Base-by-base conservation (phyloP, 2,797 vertebrate genomes). In the Lutra lutra region DNA sequence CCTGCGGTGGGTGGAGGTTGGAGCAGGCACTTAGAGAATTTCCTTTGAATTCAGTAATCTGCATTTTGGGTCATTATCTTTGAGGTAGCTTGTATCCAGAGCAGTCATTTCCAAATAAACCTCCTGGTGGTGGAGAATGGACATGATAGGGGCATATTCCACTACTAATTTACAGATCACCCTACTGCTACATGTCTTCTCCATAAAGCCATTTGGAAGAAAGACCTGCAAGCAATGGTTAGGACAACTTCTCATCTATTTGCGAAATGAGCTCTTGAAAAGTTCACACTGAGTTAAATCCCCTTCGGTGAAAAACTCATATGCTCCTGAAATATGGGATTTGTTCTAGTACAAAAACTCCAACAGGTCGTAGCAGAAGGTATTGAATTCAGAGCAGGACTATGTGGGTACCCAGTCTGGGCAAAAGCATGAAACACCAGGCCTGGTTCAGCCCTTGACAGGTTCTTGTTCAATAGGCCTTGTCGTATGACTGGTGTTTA, bases 21-120 rank as follows among this genome's bases (percentile, higher is more conserved):
- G 7, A 86, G 17, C 51, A 95, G 23, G 3, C 35, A 46, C 3
- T 70, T 25, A 56, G 40, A 68, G 68, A 9, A 73, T 15, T n/a
- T 51, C 40, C 56, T 94, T 93, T 94, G 32, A 92, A 38, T 27
- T 64, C 64, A 58, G 64, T 43, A 8, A 90, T 94, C 94, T 86
- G 21, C 15, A 84, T 78, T 82, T 51, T 80, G 21, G 15, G 5
- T 64, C 75, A 79, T 86, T 77, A 48, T 82, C 20, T 82, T 92
- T n/a, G 11, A 18, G n/a, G 6, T 86, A 20, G 9, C n/a, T 91
- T 95, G 46, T n/a, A 87, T 60, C 25, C 13, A 60, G 10, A 86
- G 3, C 25, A 83, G 93, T 21, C 43, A 51, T 84, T 96, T 94
- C 10, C 43, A 93, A 85, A 51, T 78, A 94, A 85, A 88, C 11